Conservation (phyloP, 2,888 invertebrate genomes). For the Tanypteryx hageni region DNA sequence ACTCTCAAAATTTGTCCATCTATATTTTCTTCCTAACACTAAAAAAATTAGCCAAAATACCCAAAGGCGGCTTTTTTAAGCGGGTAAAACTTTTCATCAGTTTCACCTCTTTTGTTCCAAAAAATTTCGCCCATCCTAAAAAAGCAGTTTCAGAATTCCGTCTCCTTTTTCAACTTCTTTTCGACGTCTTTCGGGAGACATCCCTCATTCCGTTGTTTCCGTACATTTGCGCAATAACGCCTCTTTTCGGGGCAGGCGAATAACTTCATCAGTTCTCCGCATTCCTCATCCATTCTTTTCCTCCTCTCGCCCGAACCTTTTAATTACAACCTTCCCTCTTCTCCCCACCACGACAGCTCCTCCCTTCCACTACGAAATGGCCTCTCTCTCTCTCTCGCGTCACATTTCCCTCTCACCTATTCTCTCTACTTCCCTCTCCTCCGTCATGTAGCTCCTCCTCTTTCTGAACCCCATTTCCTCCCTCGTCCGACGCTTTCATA, state of each 20-base stretch:
- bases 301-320: neutral
- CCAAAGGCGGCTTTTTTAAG: too few species aligned
- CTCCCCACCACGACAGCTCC: too few species aligned
- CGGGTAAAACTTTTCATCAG: too few species aligned
- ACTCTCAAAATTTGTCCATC: too few species aligned
- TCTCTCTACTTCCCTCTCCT: neutral
- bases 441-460: too few species aligned
- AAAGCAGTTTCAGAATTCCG: constrained; percentile 1
- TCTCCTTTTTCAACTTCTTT: neutral
- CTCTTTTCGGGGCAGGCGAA: neutral
- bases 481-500: too few species aligned
- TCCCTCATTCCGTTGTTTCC: neutral
- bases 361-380: too few species aligned
- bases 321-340: neutral
- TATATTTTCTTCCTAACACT: too few species aligned
- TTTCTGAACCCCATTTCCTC: too few species aligned
- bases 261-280: constrained; percentile 1
- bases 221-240: neutral
- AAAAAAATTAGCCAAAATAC: too few species aligned
- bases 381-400: neutral
- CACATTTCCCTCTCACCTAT: neutral
- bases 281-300: neutral
- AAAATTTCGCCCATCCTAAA: neutral
- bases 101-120: neutral
- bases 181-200: neutral